Percentiles rank a stretch among this genome's conserved stretches.
Conservation (phyloP, 2,888 invertebrate genomes). For the Drosophila merina region DNA sequence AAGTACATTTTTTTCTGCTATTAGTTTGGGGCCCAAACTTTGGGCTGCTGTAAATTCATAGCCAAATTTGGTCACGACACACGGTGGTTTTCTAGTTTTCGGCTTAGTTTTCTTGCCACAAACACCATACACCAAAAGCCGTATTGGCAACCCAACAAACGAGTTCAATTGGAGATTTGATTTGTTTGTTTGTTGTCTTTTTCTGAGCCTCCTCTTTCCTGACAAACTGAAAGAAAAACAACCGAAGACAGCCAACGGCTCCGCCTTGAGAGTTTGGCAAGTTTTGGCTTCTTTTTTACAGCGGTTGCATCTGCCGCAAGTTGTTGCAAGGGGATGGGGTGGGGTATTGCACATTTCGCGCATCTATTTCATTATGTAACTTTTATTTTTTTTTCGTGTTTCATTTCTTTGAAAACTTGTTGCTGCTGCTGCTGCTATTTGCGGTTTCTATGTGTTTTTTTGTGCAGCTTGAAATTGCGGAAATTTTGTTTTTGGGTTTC, state of each 20-base stretch:
- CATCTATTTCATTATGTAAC: conserved; percentile 79
- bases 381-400: conserved; percentile 53
- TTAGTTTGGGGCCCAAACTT: neutral
- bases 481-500: conserved; percentile 55
- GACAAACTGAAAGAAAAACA: neutral
- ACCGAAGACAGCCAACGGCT: conserved; percentile 23
- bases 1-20: conserved; percentile 56
- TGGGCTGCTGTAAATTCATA: conserved; percentile 41
- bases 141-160: conserved; percentile 46
- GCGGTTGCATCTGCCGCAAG: conserved; percentile 61
- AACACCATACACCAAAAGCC: conserved; percentile 5
- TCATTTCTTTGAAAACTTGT: conserved; percentile 41
- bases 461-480: conserved; percentile 63
- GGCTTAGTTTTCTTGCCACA: conserved; percentile 30
- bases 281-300: conserved; percentile 49
- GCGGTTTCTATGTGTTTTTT: conserved; percentile 28
- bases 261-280: conserved; percentile 66
- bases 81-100: conserved; percentile 29
- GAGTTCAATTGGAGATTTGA: conserved; percentile 68
- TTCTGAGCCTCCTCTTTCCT: conserved; percentile 23
- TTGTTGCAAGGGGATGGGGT: conserved; percentile 2
- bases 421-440: conserved; percentile 23
- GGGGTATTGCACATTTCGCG: conserved; percentile 71
- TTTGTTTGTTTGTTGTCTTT: conserved; percentile 33
- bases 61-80: conserved; percentile 68